A percentile compares a stretch with the other conserved stretches of the same genome.
Evolutionary conservation across 2,113 vertebrate species (phyloP).

Genomic region (Petrocephalus microphthalmus): DNA sequence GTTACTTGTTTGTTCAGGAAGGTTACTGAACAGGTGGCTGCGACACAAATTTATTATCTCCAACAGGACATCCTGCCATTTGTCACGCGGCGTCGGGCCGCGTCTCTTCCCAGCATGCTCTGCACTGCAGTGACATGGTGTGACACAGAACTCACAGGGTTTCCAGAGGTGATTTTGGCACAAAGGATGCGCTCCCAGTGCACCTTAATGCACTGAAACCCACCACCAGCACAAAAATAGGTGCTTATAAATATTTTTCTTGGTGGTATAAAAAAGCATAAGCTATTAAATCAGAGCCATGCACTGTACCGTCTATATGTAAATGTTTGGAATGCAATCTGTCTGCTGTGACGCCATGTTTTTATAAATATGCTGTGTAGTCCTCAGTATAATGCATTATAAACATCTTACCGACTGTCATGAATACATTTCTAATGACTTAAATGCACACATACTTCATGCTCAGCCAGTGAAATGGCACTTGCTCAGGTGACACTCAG

Average conservation of each 20-base stretch:
- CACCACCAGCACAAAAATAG: not conserved
- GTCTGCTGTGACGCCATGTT: not conserved
- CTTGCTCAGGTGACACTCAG: not conserved
- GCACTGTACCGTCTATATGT: not conserved
- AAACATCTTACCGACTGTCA: not conserved
- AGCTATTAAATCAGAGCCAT: not conserved
- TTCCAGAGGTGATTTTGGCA: not conserved
- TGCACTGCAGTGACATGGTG: not conserved
- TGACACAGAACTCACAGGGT: not conserved
- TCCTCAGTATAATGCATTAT: not conserved
- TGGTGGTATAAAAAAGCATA: not conserved
- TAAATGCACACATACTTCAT: not conserved
- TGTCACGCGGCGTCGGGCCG: not conserved
- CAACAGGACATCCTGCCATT: not conserved
- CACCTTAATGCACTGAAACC: not conserved
- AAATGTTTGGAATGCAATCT: not conserved
- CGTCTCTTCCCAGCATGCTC: not conserved
- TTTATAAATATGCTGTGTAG: not conserved
- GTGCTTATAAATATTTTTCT: not conserved
- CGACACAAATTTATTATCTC: not conserved
- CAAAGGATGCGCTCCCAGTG: not conserved
- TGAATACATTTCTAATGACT: not conserved
- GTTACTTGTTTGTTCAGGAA: conserved; percentile 25
- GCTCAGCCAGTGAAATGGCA: not conserved
- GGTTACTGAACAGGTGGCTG: not conserved